These are phyloP conservation scores for Hirtodrosophila duncani DNA, from an alignment of 2,888 invertebrate genomes.

Conservation along the genomic window DNA sequence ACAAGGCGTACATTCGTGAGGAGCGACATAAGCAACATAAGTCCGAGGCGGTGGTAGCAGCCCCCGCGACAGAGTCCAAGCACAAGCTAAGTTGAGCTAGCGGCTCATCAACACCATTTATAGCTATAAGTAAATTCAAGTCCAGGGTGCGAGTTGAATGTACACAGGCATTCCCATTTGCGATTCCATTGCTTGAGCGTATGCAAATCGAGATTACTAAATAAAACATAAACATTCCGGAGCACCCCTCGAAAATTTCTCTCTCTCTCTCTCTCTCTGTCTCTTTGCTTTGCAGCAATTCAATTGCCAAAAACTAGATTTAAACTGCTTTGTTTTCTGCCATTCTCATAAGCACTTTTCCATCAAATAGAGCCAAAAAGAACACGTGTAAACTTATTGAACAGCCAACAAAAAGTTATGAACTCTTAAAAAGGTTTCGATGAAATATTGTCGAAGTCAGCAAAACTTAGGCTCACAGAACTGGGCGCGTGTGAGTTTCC, in stretches of 20 bases:
- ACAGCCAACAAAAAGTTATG: conserved; percentile 25
- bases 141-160: conserved; percentile 27
- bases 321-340: not conserved
- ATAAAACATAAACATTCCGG: conserved; percentile 58
- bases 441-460: conserved; percentile 36
- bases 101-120: not conserved
- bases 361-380: too few relatives aligned
- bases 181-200: conserved; percentile 32
- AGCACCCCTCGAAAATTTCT: conserved; percentile 1
- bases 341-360: not conserved
- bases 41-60: not conserved
- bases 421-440: conserved; percentile 33
- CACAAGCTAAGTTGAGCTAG: conserved; percentile 37
- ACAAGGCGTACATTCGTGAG: conserved; percentile 66
- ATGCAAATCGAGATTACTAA: conserved; percentile 31
- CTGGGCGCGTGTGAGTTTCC: conserved; percentile 9
- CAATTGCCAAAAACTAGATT: conserved; percentile 22
- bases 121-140: not conserved
- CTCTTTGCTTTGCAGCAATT: too few relatives aligned
- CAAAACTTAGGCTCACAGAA: conserved; percentile 19
- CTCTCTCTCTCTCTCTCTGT: conserved; percentile 10
- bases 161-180: conserved; percentile 29
- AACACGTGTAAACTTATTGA: too few relatives aligned
- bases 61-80: not conserved
- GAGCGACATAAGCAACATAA: conserved; percentile 3